Conservation (phyloP, 2,113 vertebrate genomes). For the Protobothrops mucrosquamatus region DNA sequence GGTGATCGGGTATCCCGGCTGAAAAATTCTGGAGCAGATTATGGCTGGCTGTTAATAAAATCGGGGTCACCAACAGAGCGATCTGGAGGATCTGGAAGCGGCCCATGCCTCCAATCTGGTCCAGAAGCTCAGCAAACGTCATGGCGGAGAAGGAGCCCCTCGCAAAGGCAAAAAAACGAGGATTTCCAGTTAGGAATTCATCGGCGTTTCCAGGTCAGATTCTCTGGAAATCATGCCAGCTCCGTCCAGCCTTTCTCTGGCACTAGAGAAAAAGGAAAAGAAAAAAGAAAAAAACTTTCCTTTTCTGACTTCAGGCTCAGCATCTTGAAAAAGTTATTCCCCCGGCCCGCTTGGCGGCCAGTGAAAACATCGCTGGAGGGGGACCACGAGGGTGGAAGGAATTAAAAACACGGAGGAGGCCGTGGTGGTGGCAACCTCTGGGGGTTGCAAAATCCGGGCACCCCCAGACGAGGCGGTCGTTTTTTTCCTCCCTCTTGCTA, state of each 20-base stretch:
- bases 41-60: slow-evolving; percentile 75
- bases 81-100: slow-evolving; percentile 78
- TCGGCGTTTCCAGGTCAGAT: background rate
- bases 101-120: slow-evolving; percentile 74
- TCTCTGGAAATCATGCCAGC: background rate
- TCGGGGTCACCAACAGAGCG: slow-evolving; percentile 64
- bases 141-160: slow-evolving; percentile 42
- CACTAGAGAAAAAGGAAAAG: background rate
- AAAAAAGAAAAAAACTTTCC: background rate
- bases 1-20: slow-evolving; percentile 70
- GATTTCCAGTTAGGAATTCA: background rate
- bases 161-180: background rate
- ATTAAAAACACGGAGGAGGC: background rate
- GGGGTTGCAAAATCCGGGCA: background rate
- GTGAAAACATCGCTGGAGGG: background rate
- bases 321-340: background rate
- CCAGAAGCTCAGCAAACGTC: slow-evolving; percentile 76
- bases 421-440: background rate
- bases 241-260: background rate
- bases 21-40: slow-evolving; percentile 83
- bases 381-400: background rate
- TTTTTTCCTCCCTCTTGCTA: background rate
- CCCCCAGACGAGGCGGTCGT: background rate
- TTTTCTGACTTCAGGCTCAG: slow-evolving; percentile 12
- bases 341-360: background rate